A percentile compares a stretch with the other conserved stretches of the same genome.
phyloP scores from a whole-genome alignment of 2,888 invertebrate species.

The Ormyrus rosae region DNA sequence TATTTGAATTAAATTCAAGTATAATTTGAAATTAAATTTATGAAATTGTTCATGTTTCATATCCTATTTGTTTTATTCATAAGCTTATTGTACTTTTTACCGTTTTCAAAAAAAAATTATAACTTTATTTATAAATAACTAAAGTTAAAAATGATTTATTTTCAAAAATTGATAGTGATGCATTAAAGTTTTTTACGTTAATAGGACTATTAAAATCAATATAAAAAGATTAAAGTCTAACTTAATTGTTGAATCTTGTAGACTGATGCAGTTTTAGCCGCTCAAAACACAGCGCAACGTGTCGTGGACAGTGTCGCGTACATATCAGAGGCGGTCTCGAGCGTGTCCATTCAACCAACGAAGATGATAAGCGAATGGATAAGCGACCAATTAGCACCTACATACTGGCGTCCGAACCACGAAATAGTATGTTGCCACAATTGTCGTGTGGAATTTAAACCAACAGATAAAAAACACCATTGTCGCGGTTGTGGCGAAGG shows the following conservation, averaged over 20 bases:
- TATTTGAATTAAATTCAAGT: too few species aligned
- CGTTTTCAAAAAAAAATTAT: neutral
- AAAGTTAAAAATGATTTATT: neutral
- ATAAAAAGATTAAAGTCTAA: too few species aligned
- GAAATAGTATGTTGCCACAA: conserved; percentile 83
- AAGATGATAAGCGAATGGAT: conserved; percentile 84
- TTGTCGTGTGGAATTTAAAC: conserved; percentile 80
- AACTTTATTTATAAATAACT: neutral
- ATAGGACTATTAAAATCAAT: too few species aligned
- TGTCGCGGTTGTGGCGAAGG: conserved; percentile 89
- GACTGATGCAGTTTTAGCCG: conserved; percentile 64
- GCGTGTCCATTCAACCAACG: conserved; percentile 84
- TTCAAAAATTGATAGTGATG: too few species aligned
- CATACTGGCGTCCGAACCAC: conserved; percentile 88
- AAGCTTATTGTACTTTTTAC: neutral
- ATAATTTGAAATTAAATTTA: too few species aligned
- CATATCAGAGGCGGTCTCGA: conserved; percentile 80
- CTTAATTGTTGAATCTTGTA: conserved; percentile 35
- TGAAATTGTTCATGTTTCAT: too few species aligned
- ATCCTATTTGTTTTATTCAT: neutral
- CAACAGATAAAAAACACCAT: conserved; percentile 82
- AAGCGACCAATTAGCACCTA: conserved; percentile 87
- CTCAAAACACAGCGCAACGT: conserved; percentile 81
- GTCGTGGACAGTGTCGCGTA: conserved; percentile 82
- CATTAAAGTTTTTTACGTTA: too few species aligned